phyloP scores from a whole-genome alignment of 1,140 invertebrate species.

The Acromyrmex heyeri region DNA sequence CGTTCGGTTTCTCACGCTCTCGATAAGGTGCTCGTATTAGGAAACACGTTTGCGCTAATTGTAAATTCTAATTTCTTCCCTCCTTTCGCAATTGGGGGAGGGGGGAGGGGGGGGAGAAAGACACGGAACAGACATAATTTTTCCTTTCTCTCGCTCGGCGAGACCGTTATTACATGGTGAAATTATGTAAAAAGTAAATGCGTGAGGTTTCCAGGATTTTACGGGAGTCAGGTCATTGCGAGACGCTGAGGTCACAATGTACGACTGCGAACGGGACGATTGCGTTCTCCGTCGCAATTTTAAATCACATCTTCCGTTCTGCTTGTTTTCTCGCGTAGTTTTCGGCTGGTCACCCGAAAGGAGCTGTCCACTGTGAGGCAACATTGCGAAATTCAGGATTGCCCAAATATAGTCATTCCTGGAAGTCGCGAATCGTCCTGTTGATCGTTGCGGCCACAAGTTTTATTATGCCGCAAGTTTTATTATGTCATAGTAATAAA shows the following conservation, averaged over 20 bases:
- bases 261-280: conserved; percentile 32
- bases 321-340: conserved; percentile 10
- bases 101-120: not conserved
- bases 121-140: not conserved
- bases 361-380: conserved; percentile 1
- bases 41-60: conserved; percentile 67
- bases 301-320: not conserved
- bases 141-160: not conserved
- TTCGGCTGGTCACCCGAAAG: conserved; percentile 43
- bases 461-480: not conserved
- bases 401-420: conserved; percentile 7
- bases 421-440: conserved; percentile 10
- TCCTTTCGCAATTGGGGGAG: not conserved
- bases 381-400: conserved; percentile 34
- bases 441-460: not conserved
- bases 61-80: conserved; percentile 68
- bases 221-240: not conserved
- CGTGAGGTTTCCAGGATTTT: conserved; percentile 45
- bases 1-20: conserved; percentile 76
- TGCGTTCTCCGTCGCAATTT: conserved; percentile 49
- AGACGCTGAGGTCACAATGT: not conserved
- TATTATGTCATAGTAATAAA: not conserved
- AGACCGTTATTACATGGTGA: conserved; percentile 45
- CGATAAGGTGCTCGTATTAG: conserved; percentile 56
- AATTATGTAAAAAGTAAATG: conserved; percentile 24